These are phyloP conservation scores for Lanius collurio DNA, from an alignment of 2,113 vertebrate species.

Conservation along the genomic window DNA sequence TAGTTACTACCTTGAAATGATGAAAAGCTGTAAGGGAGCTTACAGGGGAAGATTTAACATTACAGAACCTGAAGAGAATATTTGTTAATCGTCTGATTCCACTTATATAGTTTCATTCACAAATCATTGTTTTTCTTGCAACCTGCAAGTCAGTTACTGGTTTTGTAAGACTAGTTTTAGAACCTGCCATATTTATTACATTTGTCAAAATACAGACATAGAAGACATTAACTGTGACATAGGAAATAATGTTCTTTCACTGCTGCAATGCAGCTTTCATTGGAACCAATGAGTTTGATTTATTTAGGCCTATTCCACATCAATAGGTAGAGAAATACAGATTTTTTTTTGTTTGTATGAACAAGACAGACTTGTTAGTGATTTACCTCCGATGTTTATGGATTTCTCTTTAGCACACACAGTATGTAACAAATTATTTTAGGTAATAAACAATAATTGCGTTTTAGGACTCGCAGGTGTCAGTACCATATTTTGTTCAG, in stretches of 20 bases:
- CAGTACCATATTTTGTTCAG: background rate
- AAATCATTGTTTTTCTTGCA: slow-evolving; percentile 1
- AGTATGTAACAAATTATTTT: slow-evolving; percentile 54
- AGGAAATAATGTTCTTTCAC: slow-evolving; percentile 37
- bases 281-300: slow-evolving; percentile 47
- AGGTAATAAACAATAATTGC: slow-evolving; percentile 56
- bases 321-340: slow-evolving; percentile 30
- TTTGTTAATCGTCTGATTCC: background rate
- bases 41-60: background rate
- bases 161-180: background rate
- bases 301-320: slow-evolving; percentile 21
- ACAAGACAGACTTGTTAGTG: slow-evolving; percentile 50
- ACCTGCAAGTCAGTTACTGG: background rate
- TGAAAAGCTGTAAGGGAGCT: background rate
- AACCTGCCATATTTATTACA: slow-evolving; percentile 22
- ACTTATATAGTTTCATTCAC: background rate
- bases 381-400: slow-evolving; percentile 59
- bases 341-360: background rate
- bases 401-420: slow-evolving; percentile 56
- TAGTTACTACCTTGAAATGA: background rate
- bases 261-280: slow-evolving; percentile 30
- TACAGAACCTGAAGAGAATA: background rate
- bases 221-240: background rate
- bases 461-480: slow-evolving; percentile 26
- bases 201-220: slow-evolving; percentile 8